Conservation (phyloP, 2,888 invertebrate species). For the Alentia gelatinosa region DNA sequence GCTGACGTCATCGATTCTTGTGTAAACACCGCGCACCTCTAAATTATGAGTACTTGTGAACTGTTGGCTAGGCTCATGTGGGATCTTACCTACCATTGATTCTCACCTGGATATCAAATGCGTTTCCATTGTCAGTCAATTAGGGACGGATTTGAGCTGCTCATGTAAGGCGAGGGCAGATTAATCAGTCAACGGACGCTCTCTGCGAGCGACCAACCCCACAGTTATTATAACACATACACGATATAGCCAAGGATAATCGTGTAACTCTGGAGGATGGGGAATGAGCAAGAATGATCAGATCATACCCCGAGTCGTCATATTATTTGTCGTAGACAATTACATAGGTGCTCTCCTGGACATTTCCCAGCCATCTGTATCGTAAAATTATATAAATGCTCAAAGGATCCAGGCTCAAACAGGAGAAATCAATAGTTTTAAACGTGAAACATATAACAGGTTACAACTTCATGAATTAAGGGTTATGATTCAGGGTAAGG, state of each 20-base stretch:
- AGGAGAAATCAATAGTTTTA: background rate
- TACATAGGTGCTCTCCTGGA: background rate
- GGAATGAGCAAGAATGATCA: conserved; percentile 36
- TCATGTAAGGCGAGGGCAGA: background rate
- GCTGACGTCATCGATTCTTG: too few relatives aligned
- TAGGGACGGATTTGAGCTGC: background rate
- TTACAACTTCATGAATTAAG: background rate
- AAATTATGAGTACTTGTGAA: too few relatives aligned
- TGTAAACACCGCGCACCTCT: too few relatives aligned
- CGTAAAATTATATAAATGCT: background rate
- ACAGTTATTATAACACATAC: background rate
- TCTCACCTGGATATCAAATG: too few relatives aligned
- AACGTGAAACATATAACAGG: background rate
- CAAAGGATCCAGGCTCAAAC: background rate
- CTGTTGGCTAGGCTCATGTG: too few relatives aligned
- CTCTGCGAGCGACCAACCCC: too few relatives aligned
- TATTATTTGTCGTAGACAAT: too few relatives aligned
- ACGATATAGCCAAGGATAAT: background rate
- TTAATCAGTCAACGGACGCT: background rate
- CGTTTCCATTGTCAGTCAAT: too few relatives aligned
- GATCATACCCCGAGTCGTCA: background rate
- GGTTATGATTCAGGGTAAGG: background rate
- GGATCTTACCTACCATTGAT: too few relatives aligned
- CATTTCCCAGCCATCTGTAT: background rate
- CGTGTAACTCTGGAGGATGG: conserved; percentile 5